Conservation (phyloP, 2,113 vertebrate genomes). For the Varanus salvator region DNA sequence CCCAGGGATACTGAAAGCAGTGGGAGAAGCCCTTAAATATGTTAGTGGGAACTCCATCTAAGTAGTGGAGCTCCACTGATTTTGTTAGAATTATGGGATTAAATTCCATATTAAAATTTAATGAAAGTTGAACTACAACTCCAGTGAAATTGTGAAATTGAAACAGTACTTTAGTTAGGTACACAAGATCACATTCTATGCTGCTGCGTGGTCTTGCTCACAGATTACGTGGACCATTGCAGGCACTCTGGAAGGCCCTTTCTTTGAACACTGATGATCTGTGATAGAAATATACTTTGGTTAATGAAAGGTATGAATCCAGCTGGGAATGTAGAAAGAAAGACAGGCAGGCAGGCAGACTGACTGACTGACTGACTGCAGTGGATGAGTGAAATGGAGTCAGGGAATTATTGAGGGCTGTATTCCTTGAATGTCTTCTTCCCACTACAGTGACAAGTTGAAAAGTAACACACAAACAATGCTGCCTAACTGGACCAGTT, state of each 20-base stretch:
- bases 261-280: neutral
- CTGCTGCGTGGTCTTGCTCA: neutral
- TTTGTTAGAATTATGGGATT: neutral
- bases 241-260: neutral
- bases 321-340: neutral
- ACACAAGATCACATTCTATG: neutral
- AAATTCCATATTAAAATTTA: neutral
- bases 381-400: neutral
- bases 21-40: neutral
- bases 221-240: neutral
- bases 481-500: neutral
- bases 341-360: too few species aligned
- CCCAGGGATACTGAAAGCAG: neutral
- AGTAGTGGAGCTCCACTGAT: neutral
- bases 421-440: neutral
- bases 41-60: neutral
- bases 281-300: neutral
- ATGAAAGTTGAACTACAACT: neutral
- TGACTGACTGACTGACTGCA: neutral
- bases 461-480: neutral
- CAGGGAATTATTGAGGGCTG: neutral
- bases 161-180: neutral
- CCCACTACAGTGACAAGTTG: neutral
- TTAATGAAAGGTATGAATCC: neutral
- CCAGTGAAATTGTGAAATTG: neutral